These are phyloP conservation scores for Pseudococcus viburni DNA, from an alignment of 2,888 invertebrate genomes.

Conservation along the genomic window DNA sequence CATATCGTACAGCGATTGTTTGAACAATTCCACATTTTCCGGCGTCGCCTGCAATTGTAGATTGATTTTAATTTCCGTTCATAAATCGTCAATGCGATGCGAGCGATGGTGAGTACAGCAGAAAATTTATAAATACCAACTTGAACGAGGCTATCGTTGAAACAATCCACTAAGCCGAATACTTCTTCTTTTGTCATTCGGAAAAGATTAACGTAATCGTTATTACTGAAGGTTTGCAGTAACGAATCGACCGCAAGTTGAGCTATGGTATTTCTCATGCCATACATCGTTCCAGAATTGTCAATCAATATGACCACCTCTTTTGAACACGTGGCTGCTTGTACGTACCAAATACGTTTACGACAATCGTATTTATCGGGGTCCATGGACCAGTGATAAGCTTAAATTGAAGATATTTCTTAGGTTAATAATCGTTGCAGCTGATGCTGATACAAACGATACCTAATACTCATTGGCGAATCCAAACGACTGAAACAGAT, in stretches of 20 bases:
- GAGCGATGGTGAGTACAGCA: no score
- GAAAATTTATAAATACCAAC: conserved; percentile 71
- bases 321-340: conserved; percentile 98
- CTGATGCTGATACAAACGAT: no score
- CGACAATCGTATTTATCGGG: conserved; percentile 81
- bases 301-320: conserved; percentile 96
- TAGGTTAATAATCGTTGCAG: no score
- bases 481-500: no score
- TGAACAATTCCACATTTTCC: conserved; percentile 85
- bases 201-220: conserved; percentile 96
- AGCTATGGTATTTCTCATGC: conserved; percentile 81
- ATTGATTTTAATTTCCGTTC: neutral
- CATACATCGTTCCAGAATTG: conserved; percentile 96
- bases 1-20: conserved; percentile 78
- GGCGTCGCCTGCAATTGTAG: conserved; percentile 80
- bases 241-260: conserved; percentile 89
- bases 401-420: conserved; percentile 57
- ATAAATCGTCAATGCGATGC: neutral
- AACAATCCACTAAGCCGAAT: conserved; percentile 87
- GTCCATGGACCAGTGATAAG: conserved; percentile 67
- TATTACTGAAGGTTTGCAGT: conserved; percentile 95
- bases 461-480: no score
- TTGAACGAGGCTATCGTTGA: conserved; percentile 83
- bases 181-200: conserved; percentile 77
- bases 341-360: conserved; percentile 94